These are phyloP conservation scores for Drosophila paucipuncta DNA, from an alignment of 2,888 invertebrate species.

Conservation along the genomic window DNA sequence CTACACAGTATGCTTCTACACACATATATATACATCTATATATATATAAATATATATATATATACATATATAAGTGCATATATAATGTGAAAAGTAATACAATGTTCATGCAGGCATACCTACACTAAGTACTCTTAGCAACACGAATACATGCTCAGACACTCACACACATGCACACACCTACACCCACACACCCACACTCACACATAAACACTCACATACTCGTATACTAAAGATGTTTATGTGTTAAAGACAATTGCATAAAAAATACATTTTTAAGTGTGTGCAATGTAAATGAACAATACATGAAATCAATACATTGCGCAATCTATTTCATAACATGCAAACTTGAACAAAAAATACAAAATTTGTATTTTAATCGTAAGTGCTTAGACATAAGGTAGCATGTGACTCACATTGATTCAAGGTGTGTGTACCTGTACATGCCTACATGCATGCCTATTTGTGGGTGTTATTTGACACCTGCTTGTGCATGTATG, in stretches of 20 bases:
- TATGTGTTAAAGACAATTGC: constrained; percentile 12
- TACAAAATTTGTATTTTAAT: constrained; percentile 26
- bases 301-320: constrained; percentile 24
- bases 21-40: background rate
- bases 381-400: constrained; percentile 21
- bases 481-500: background rate
- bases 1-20: constrained; percentile 17
- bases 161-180: constrained; percentile 3
- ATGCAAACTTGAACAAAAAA: constrained; percentile 10
- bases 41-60: background rate
- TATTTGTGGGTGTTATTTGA: background rate
- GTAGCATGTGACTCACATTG: constrained; percentile 37
- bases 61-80: background rate
- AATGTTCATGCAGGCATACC: constrained; percentile 16
- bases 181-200: background rate
- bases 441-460: constrained; percentile 9
- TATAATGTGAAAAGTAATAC: constrained; percentile 12
- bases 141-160: constrained; percentile 4
- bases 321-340: constrained; percentile 28
- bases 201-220: constrained; percentile 1
- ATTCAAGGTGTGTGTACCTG: constrained; percentile 20
- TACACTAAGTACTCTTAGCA: constrained; percentile 22
- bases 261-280: constrained; percentile 4
- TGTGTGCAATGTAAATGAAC: constrained; percentile 38
- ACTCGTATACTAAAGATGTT: constrained; percentile 13